Conservation (phyloP, 2,113 vertebrate genomes). For the Coreoperca whiteheadi region DNA sequence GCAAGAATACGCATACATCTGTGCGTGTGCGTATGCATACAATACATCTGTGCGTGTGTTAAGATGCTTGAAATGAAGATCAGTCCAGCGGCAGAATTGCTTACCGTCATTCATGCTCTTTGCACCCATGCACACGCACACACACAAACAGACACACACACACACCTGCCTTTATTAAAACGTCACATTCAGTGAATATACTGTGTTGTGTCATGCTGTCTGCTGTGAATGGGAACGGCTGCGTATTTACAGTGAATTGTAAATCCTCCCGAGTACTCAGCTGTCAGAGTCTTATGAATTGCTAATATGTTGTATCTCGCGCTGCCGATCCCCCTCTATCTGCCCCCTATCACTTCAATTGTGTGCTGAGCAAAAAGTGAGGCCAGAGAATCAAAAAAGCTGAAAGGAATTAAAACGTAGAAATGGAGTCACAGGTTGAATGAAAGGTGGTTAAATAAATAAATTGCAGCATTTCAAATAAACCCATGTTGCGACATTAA, state of each 20-base stretch:
- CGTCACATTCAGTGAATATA: constrained; percentile 77
- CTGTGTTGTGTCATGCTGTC: constrained; percentile 78
- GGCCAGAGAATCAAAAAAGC: constrained; percentile 33
- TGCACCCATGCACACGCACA: constrained; percentile 44
- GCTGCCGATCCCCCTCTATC: constrained; percentile 61
- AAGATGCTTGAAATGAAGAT: constrained; percentile 74
- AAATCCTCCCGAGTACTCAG: constrained; percentile 78
- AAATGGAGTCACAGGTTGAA: not conserved
- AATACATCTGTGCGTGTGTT: constrained; percentile 44
- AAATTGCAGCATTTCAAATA: not conserved
- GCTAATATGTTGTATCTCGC: constrained; percentile 80
- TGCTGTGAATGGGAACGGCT: constrained; percentile 73
- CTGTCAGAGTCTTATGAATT: constrained; percentile 82
- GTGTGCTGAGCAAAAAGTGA: constrained; percentile 50
- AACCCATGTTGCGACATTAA: not conserved
- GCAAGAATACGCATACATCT: constrained; percentile 4
- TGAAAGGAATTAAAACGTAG: constrained; percentile 37
- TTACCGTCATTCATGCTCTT: constrained; percentile 73
- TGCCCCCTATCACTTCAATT: constrained; percentile 60
- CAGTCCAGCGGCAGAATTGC: constrained; percentile 76
- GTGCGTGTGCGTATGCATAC: too few species aligned
- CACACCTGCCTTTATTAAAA: constrained; percentile 80
- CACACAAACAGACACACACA: constrained; percentile 24
- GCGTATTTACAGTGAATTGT: constrained; percentile 82
- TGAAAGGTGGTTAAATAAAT: constrained; percentile 1